Evolutionary conservation across 2,888 invertebrate species (phyloP).

Genomic region (Nemapogon koenigi): DNA sequence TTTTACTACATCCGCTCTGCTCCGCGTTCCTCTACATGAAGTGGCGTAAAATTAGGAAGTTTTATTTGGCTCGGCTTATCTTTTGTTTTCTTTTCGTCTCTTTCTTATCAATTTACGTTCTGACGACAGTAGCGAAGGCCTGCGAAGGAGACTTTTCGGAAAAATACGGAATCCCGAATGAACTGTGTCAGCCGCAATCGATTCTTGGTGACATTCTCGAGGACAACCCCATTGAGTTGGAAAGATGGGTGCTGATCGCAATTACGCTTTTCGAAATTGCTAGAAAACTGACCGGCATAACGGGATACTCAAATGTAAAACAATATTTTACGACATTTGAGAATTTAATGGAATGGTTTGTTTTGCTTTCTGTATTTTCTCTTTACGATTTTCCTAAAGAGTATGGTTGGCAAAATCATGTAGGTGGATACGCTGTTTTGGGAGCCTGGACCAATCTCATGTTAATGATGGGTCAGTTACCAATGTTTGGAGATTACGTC

Average conservation of each 20-base stretch:
- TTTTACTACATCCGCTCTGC: conserved; percentile 84
- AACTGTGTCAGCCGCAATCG: conserved; percentile 76
- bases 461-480: conserved; percentile 88
- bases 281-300: conserved; percentile 80
- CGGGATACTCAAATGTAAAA: conserved; percentile 78
- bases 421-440: conserved; percentile 84
- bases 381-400: conserved; percentile 80
- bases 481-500: conserved; percentile 88
- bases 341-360: conserved; percentile 87
- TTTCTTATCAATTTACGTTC: conserved; percentile 79
- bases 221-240: conserved; percentile 79
- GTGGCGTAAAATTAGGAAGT: conserved; percentile 89
- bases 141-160: conserved; percentile 58
- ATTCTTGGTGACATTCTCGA: conserved; percentile 74
- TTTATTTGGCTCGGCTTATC: conserved; percentile 80
- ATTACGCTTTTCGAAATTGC: conserved; percentile 80
- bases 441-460: conserved; percentile 89
- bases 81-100: conserved; percentile 83
- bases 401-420: conserved; percentile 85
- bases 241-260: conserved; percentile 79
- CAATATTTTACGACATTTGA: conserved; percentile 85
- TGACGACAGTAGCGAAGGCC: conserved; percentile 78
- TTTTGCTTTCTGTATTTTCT: conserved; percentile 81
- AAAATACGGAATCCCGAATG: conserved; percentile 67
- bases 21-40: conserved; percentile 88